Evolutionary conservation across 1,140 invertebrate species (phyloP), one percentile per base, ranked within the genome.

Genomic region (Uloborus diversus): DNA sequence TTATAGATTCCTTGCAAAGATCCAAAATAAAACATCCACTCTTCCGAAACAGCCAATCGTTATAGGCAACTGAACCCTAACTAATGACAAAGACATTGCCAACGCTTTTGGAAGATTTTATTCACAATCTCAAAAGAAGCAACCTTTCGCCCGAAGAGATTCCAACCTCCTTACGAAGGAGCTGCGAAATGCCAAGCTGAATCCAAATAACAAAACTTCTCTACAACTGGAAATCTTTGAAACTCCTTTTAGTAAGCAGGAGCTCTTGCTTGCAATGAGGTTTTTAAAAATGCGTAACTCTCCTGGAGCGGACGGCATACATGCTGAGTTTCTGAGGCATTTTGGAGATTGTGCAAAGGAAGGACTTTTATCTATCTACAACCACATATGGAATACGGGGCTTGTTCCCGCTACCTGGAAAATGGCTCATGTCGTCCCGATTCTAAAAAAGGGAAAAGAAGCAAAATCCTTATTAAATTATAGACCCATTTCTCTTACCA

Each of bases 401-500:
- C n/a, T 53, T 20, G 20, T 53, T n/a, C 49, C 1, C 1, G 1
- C 20, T 14, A 20, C 49, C 49, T 53, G 49, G 1, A 53, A 53
- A 53, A 4, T 53, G n/a, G 7, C 13, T 53, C 49, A 53, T 53
- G 23, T 53, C n/a, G 11, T 53, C n/a, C 49, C 13, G n/a, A n/a
- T n/a, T 4, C 20, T 53, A 7, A 53, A 53, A 20, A 2, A 53
- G 1, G 0, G 49, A 20, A 53, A 53, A n/a, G 49, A 53, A 53
- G 49, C 4, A 53, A 20, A 53, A 20, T 53, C 20, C 49, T 20
- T 53, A 3, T 4, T 53, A 53, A 53, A 53, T 53, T 13, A 69
- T 42, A 69, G 66, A 25, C 32, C 32, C 23, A 53, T 69, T 33
- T 69, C 49, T 51, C 66, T 69, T 56, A 69, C 66, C 13, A 69